Evolutionary conservation across 2,113 vertebrate species (phyloP).

Genomic region (Nothoprocta pentlandii): DNA sequence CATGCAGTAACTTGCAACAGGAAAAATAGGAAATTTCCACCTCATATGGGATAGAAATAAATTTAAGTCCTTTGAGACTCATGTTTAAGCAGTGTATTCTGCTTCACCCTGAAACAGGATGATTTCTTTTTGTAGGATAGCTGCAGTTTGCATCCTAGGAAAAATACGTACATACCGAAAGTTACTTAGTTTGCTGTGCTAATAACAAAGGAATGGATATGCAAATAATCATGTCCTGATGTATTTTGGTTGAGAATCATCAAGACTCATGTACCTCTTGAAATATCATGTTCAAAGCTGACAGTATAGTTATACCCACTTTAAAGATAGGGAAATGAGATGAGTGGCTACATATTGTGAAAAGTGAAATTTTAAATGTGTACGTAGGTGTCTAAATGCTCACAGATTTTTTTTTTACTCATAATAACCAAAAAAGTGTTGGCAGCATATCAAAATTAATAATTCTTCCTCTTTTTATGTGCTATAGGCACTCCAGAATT

Average conservation of each 20-base stretch:
- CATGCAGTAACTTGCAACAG: background rate
- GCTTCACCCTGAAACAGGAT: background rate
- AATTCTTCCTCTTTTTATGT: constrained; percentile 19
- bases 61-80: background rate
- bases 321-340: constrained; percentile 25
- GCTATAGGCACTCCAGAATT: constrained; percentile 22
- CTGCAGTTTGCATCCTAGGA: background rate
- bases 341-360: background rate
- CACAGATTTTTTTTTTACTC: constrained; percentile 36
- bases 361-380: constrained; percentile 38
- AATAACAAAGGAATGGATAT: background rate
- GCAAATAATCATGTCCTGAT: background rate
- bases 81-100: background rate
- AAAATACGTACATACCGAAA: background rate
- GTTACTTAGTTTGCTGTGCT: background rate
- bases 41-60: background rate
- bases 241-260: background rate
- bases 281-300: background rate
- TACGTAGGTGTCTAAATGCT: constrained; percentile 50
- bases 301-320: background rate
- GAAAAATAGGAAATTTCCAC: background rate
- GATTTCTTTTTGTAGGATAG: background rate
- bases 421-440: constrained; percentile 41
- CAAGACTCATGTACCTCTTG: constrained; percentile 21
- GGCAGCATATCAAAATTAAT: constrained; percentile 35